Conservation (phyloP, 2,888 invertebrate species). For the Megamerina dolium region DNA sequence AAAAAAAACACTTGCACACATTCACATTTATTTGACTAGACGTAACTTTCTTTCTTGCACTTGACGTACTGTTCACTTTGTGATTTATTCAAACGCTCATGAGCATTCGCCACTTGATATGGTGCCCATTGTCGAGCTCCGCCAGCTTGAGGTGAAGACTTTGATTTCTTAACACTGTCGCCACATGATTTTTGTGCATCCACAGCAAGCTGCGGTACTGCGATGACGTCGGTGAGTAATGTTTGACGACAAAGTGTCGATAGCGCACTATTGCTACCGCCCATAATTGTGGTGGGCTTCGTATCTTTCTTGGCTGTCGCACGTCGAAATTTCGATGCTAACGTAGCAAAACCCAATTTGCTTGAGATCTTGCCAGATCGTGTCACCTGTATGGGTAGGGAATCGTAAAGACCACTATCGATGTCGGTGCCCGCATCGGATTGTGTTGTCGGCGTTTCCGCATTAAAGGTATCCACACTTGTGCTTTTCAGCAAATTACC, state of each 20-base stretch:
- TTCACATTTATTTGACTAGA: constrained; percentile 28
- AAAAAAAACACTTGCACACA: background rate
- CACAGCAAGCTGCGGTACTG: constrained; percentile 26
- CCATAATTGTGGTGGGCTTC: constrained; percentile 7
- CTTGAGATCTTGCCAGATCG: constrained; percentile 44
- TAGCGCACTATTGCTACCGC: constrained; percentile 54
- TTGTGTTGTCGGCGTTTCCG: constrained; percentile 19
- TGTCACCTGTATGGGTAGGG: constrained; percentile 47
- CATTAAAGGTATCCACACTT: constrained; percentile 69
- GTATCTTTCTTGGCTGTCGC: constrained; percentile 49
- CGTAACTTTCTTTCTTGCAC: constrained; percentile 42
- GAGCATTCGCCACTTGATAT: background rate
- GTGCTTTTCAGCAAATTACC: constrained; percentile 60
- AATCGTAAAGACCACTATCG: constrained; percentile 51
- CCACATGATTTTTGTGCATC: constrained; percentile 6
- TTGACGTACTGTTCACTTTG: constrained; percentile 44
- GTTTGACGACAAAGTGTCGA: constrained; percentile 71
- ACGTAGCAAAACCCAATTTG: constrained; percentile 53
- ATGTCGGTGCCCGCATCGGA: constrained; percentile 34
- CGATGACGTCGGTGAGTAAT: constrained; percentile 58
- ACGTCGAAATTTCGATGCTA: constrained; percentile 58
- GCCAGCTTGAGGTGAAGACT: constrained; percentile 41
- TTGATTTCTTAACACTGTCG: constrained; percentile 39
- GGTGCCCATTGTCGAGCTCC: constrained; percentile 3
- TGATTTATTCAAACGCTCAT: constrained; percentile 41